A percentile compares a stretch with the other conserved stretches of the same genome.
Evolutionary conservation across 2,113 vertebrate genomes (phyloP).

Genomic region (Callipepla californica): DNA sequence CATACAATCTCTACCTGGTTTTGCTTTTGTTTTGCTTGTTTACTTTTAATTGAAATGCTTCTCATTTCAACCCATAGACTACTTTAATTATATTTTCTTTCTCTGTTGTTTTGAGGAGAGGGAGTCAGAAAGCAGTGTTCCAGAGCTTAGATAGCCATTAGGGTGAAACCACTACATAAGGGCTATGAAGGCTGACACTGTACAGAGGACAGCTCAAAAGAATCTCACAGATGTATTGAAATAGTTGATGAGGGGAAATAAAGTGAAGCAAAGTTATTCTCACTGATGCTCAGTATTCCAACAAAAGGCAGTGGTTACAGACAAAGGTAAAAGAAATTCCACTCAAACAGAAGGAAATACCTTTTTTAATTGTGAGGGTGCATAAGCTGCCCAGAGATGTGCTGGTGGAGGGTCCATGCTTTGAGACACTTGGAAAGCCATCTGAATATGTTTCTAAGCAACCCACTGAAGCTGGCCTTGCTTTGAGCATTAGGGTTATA

Average conservation of each 20-base stretch:
- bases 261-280: accelerated
- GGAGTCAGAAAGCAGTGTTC: not conserved
- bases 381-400: not conserved
- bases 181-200: not conserved
- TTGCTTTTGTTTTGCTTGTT: not conserved
- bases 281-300: not conserved
- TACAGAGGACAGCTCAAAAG: not conserved
- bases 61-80: not conserved
- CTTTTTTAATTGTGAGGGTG: not conserved
- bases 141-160: not conserved
- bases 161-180: not conserved
- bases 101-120: not conserved
- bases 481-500: accelerated
- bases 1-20: not conserved
- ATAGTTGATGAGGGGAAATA: not conserved
- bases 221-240: not conserved
- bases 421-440: not conserved
- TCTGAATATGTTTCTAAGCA: not conserved
- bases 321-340: not conserved
- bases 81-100: not conserved
- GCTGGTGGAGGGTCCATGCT: accelerated
- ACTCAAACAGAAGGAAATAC: not conserved
- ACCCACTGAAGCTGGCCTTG: not conserved
- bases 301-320: not conserved
- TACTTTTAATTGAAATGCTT: not conserved